Evolutionary conservation across 2,888 invertebrate species (phyloP), one percentile per base, ranked within the genome.

Genomic region (Griposia aprilina): DNA sequence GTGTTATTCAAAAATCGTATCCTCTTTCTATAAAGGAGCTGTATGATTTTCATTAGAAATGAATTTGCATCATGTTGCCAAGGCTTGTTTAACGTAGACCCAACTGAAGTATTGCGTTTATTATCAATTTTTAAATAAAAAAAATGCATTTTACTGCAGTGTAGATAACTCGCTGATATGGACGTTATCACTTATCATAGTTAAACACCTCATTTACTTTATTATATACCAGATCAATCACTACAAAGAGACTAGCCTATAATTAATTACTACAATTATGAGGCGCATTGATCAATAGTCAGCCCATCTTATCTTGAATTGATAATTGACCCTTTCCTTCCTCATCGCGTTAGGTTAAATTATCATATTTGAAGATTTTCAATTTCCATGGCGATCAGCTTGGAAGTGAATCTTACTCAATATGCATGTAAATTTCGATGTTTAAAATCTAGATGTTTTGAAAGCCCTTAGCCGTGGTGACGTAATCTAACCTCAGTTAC

Each of bases 401-500:
- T 20, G 10, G 11, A 63, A 30, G 5, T 10, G 1, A 36, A 50
- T 60, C 8, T n/a, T 36, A 63, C 41, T 36, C n/a, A 59, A 72
- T 70, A 57, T 80, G 26, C 17, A 45, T 50, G 62, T 74, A 74
- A 57, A 74, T 45, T 45, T 48, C 15, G 0, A 48, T n/a, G 48
- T 45, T 23, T 63, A 48, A 80, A 69, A 76, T 75, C 36, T 78
- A 74, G 74, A 70, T 77, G 45, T 65, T 76, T 63, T 84, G 78
- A 74, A 80, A 84, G 69, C 70, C 62, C 65, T 68, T 36, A 78
- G 60, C 60, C 57, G 26, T 41, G 71, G 48, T 89, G 87, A 88
- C 81, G 86, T 88, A 83, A 88, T 84, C 83, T 81, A 78, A 84
- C 77, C 80, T 73, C 60, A 75, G 89, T 83, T 88, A 78, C 60